Percentiles rank a stretch among this genome's conserved stretches.
Evolutionary conservation across 2,797 vertebrate genomes (phyloP).

Genomic region (Enteromius argenteus): DNA sequence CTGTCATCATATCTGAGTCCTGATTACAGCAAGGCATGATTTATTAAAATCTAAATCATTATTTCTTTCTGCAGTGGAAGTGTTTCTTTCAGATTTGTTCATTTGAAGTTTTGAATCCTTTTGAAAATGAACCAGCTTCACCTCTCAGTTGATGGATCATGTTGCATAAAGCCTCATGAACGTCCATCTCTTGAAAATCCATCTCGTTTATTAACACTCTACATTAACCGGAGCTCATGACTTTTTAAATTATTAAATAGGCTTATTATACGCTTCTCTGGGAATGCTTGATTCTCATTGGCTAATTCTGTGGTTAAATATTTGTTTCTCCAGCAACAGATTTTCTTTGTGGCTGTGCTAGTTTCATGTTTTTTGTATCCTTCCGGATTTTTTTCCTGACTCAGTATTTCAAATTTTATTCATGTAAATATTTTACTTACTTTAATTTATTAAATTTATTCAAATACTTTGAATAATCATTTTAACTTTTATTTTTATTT

Average conservation of each 20-base stretch:
- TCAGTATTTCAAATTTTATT: background rate
- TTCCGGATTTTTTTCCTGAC: background rate
- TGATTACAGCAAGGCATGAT: background rate
- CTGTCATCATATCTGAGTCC: background rate
- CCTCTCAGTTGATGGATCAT: background rate
- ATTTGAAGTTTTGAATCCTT: background rate
- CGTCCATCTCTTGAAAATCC: background rate
- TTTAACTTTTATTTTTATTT: background rate
- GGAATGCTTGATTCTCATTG: background rate
- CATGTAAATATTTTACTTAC: background rate
- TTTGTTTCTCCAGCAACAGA: background rate
- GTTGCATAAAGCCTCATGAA: background rate
- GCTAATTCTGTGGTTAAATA: background rate
- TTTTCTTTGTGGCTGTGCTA: background rate
- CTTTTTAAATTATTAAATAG: slow-evolving; percentile 2
- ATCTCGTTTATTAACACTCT: background rate
- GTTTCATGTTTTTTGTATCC: background rate
- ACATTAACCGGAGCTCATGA: background rate
- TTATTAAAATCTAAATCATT: background rate
- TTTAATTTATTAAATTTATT: background rate
- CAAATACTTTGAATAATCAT: background rate
- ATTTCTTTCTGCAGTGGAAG: background rate
- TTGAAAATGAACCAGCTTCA: background rate
- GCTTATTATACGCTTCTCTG: background rate
- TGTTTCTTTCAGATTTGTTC: background rate